phyloP scores from a whole-genome alignment of 1,140 invertebrate species.

The Nymphalis io region DNA sequence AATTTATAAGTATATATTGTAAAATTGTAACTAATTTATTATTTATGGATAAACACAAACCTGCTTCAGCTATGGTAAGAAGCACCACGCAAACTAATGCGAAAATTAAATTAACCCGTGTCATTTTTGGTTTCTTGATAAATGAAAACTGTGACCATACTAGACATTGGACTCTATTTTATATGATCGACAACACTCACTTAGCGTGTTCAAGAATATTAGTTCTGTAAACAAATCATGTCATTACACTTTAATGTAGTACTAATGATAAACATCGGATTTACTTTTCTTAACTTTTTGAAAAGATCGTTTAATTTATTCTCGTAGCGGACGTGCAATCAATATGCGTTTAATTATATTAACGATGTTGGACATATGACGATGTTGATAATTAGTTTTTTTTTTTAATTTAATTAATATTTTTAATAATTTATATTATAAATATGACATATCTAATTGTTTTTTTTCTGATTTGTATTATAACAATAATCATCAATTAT shows the following conservation, averaged over 20 bases:
- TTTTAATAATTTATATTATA: too few relatives aligned
- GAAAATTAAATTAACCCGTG: background rate
- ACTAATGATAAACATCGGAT: background rate
- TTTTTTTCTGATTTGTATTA: too few relatives aligned
- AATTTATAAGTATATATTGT: too few relatives aligned
- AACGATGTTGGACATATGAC: too few relatives aligned
- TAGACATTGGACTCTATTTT: constrained; percentile 6
- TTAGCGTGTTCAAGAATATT: background rate
- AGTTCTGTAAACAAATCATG: constrained; percentile 4
- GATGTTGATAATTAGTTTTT: too few relatives aligned
- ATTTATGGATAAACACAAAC: constrained; percentile 7
- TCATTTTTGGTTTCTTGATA: constrained; percentile 12
- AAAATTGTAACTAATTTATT: background rate
- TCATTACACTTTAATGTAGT: background rate
- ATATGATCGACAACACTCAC: constrained; percentile 9
- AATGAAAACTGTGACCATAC: background rate
- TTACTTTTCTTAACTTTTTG: background rate
- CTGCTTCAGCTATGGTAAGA: constrained; percentile 6
- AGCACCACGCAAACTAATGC: constrained; percentile 7
- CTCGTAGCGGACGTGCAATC: too few relatives aligned
- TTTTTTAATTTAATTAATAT: too few relatives aligned
- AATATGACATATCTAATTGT: too few relatives aligned
- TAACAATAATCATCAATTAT: too few relatives aligned
- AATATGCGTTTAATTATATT: too few relatives aligned
- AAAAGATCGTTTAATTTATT: background rate